A percentile compares a stretch with the other conserved stretches of the same genome.
Conservation (phyloP, 35 echinoderm and acorn worm species). For the Apostichopus parvimensis region DNA sequence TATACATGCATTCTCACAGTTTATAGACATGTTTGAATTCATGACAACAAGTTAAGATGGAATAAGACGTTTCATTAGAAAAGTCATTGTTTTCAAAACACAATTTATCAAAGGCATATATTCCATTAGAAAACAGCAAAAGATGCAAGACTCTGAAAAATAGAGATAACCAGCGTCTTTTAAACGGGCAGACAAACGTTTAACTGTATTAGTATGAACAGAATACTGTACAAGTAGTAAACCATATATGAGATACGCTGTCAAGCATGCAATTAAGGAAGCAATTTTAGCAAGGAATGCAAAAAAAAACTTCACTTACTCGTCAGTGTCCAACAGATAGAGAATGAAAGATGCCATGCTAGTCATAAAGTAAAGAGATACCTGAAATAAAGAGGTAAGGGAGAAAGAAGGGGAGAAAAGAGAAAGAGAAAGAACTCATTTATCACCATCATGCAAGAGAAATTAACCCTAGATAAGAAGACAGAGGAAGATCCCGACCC, state of each 20-base stretch:
- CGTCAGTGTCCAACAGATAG: constrained; percentile 66
- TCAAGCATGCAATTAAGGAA: background rate
- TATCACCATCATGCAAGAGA: constrained; percentile 46
- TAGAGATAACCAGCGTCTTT: too few species aligned
- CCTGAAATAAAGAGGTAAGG: constrained; percentile 30
- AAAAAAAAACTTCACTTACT: constrained; percentile 59
- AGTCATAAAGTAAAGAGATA: constrained; percentile 69
- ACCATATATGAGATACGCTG: too few species aligned
- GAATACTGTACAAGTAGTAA: too few species aligned
- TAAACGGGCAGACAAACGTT: too few species aligned
- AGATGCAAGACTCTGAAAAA: too few species aligned
- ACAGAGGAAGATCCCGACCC: background rate
- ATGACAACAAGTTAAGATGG: background rate
- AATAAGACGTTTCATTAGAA: too few species aligned
- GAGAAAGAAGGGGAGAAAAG: constrained; percentile 33
- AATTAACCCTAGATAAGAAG: background rate
- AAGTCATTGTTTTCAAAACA: too few species aligned
- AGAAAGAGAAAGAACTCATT: constrained; percentile 36
- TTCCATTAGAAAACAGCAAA: too few species aligned
- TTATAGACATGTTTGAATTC: background rate
- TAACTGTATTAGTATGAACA: too few species aligned
- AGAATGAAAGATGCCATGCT: constrained; percentile 77
- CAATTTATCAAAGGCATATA: too few species aligned
- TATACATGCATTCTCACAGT: background rate
- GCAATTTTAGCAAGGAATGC: background rate